Conservation (phyloP, 2,113 vertebrate genomes). For the Scortum barcoo region DNA sequence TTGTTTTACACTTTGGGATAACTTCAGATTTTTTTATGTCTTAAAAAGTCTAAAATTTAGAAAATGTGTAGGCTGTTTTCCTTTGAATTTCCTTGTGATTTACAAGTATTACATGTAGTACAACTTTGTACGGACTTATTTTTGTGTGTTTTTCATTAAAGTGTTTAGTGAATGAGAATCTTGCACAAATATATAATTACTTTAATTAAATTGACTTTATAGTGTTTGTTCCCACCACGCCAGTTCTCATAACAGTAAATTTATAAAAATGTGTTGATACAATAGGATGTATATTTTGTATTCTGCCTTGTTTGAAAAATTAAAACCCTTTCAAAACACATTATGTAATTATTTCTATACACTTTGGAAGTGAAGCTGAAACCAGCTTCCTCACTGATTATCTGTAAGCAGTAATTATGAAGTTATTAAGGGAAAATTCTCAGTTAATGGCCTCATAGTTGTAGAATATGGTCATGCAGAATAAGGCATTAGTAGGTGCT, state of each 20-base stretch:
- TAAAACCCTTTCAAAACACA: conserved; percentile 4
- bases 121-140: neutral
- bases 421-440: no score
- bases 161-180: neutral
- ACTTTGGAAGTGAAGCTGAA: no score
- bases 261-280: neutral
- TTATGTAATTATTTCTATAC: neutral
- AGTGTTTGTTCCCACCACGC: neutral
- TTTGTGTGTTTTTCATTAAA: conserved; percentile 3
- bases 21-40: no score
- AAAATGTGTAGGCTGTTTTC: neutral
- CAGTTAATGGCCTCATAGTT: no score
- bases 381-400: no score
- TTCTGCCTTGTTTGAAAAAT: conserved; percentile 23
- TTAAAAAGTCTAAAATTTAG: neutral
- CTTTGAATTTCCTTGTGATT: neutral
- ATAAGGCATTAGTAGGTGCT: no score
- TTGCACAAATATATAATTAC: neutral
- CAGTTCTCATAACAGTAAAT: neutral
- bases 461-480: no score
- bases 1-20: no score
- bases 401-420: no score
- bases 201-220: neutral
- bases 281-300: conserved; percentile 2
- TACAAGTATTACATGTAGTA: neutral